phyloP scores from a whole-genome alignment of 1,140 invertebrate genomes.

The Leptinotarsa defecta region DNA sequence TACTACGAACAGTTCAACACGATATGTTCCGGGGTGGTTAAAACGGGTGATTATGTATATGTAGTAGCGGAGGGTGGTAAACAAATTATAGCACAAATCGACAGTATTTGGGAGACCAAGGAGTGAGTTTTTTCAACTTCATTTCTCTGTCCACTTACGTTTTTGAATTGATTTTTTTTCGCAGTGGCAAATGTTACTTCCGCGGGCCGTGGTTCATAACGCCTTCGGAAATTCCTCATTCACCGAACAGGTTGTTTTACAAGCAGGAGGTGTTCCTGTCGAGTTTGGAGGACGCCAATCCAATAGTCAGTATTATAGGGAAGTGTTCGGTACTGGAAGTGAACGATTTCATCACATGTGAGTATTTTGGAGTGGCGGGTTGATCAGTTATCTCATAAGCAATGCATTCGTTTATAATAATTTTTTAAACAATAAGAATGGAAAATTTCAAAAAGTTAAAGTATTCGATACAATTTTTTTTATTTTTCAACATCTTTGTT shows the following conservation, averaged over 20 bases:
- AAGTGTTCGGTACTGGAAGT: conserved; percentile 90
- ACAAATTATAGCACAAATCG: conserved; percentile 90
- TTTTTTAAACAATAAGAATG: too few species aligned
- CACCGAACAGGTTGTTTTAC: conserved; percentile 81
- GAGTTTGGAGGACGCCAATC: conserved; percentile 89
- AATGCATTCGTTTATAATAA: too few species aligned
- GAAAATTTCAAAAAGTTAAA: too few species aligned
- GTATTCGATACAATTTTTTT: too few species aligned
- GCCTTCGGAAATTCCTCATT: conserved; percentile 82
- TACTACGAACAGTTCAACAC: conserved; percentile 94
- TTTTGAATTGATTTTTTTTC: conserved; percentile 9
- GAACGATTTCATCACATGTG: conserved; percentile 88
- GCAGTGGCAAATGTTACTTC: conserved; percentile 85
- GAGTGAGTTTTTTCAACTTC: conserved; percentile 64
- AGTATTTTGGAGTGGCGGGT: conserved; percentile 53
- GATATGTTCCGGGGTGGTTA: conserved; percentile 76
- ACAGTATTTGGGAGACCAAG: conserved; percentile 90
- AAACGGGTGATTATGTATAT: conserved; percentile 93
- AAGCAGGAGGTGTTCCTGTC: conserved; percentile 93
- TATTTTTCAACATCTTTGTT: too few species aligned
- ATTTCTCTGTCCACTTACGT: not conserved
- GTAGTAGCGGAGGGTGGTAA: conserved; percentile 84
- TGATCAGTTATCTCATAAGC: too few species aligned
- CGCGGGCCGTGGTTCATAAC: conserved; percentile 91
- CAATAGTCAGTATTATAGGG: conserved; percentile 86